Evolutionary conservation across 2,888 invertebrate genomes (phyloP).

Genomic region (Globia sparganii): DNA sequence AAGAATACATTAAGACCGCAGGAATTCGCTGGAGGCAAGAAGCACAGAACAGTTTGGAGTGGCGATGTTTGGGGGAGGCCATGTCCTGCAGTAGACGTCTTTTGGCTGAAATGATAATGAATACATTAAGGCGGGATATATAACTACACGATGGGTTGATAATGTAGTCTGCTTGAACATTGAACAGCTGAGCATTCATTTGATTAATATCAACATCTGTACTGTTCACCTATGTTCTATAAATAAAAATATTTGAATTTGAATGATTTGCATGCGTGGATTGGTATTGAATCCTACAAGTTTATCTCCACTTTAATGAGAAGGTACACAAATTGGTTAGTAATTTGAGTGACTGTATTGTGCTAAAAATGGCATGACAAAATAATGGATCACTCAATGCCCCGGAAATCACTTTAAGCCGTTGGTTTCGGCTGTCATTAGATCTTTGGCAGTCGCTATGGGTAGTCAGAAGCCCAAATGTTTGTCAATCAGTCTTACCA

Average conservation of each 20-base stretch:
- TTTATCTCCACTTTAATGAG: not conserved
- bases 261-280: not conserved
- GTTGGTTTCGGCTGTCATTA: too few species aligned
- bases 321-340: not conserved
- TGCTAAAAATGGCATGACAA: not conserved
- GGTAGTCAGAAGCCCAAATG: too few species aligned
- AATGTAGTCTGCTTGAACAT: not conserved
- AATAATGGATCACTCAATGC: not conserved
- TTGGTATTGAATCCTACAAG: not conserved
- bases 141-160: not conserved
- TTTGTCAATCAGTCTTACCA: too few species aligned
- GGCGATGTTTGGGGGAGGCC: not conserved
- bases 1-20: not conserved
- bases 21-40: not conserved
- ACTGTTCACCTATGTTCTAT: not conserved
- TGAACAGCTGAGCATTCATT: not conserved
- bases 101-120: not conserved
- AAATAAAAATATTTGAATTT: not conserved
- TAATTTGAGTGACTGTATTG: not conserved
- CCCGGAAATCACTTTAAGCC: too few species aligned
- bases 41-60: not conserved
- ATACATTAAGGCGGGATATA: not conserved
- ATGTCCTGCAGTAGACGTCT: not conserved
- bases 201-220: not conserved
- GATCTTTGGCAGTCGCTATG: too few species aligned